Evolutionary conservation across 1,140 invertebrate genomes (phyloP).

Genomic region (Drosophila suzukii): DNA sequence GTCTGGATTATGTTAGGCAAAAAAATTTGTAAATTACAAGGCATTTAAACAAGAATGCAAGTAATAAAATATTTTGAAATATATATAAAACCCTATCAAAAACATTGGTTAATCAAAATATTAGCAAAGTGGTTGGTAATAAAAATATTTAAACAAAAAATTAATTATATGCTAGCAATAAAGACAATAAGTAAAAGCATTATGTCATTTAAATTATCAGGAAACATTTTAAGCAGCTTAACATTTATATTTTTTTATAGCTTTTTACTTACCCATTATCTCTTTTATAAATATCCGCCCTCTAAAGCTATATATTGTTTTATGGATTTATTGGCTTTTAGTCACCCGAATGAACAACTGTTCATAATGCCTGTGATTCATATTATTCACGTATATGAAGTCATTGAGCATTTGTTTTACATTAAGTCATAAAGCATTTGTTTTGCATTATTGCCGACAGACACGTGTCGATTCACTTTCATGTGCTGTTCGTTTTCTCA

Average conservation of each 20-base stretch:
- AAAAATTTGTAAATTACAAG: slow-evolving; percentile 4
- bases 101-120: background rate
- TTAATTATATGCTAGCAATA: background rate
- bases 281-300: slow-evolving; percentile 13
- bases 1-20: background rate
- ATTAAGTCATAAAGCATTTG: slow-evolving; percentile 37
- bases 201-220: background rate
- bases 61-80: background rate
- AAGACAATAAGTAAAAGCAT: background rate
- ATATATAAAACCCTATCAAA: background rate
- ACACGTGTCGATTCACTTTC: slow-evolving; percentile 63
- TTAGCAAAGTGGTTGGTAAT: background rate
- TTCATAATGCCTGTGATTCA: slow-evolving; percentile 23
- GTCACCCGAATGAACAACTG: slow-evolving; percentile 35
- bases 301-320: slow-evolving; percentile 1
- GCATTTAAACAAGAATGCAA: background rate
- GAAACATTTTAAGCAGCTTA: slow-evolving; percentile 21
- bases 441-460: slow-evolving; percentile 43
- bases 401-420: slow-evolving; percentile 38
- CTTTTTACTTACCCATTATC: background rate
- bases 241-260: background rate
- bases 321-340: slow-evolving; percentile 29
- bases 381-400: slow-evolving; percentile 3
- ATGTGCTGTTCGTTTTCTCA: slow-evolving; percentile 50
- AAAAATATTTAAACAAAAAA: background rate